Evolutionary conservation across 2,797 vertebrate species (phyloP), one percentile per base, ranked within the genome.

Genomic region (Pipistrellus pygmaeus): DNA sequence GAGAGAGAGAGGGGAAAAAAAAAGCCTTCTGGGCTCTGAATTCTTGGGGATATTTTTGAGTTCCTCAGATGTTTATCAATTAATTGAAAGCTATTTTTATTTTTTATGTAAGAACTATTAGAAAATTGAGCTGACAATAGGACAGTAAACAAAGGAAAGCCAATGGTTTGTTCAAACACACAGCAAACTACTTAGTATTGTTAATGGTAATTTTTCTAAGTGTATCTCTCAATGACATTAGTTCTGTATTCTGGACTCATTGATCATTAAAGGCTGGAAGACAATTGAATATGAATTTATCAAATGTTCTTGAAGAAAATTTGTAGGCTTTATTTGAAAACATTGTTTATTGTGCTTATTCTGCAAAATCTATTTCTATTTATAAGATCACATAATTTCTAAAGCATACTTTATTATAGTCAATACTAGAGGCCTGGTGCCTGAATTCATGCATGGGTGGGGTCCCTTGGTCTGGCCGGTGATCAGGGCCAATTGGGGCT

Each of bases 51-150:
- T 90, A 82, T 66, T 91, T 96, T 93, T 90, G 44, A 87, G 57
- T 80, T 41, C 88, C 77, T 90, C 5, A 80, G 30, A 82, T 94
- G 30, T 27, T 94, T 96, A 90, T 88, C 73, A 85, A 23, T 78
- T 94, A 60, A 82, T 77, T 89, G 68, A 72, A 95, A 97, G 21
- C 12, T 72, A 38, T 82, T 93, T 96, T 94, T 27, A 71, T 80
- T 35, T 90, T 83, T 91, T 51, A 95, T 91, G 69, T 85, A 57
- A 81, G 32, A 89, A 64, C 38, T 89, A 80, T 73, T 81, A 4
- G 91, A 66, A 95, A 85, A 53, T 88, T 84, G 3, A 94, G 4
- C 80, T 94, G 38, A 82, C 73, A 88, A 71, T 85, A 85, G 35
- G 38, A 87, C 68, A 76, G 27, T 48, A 91, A 92, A 44, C 38